Percentiles rank a stretch among this genome's conserved stretches.
phyloP scores from a whole-genome alignment of 2,797 vertebrate genomes.

The Sebastes minor region DNA sequence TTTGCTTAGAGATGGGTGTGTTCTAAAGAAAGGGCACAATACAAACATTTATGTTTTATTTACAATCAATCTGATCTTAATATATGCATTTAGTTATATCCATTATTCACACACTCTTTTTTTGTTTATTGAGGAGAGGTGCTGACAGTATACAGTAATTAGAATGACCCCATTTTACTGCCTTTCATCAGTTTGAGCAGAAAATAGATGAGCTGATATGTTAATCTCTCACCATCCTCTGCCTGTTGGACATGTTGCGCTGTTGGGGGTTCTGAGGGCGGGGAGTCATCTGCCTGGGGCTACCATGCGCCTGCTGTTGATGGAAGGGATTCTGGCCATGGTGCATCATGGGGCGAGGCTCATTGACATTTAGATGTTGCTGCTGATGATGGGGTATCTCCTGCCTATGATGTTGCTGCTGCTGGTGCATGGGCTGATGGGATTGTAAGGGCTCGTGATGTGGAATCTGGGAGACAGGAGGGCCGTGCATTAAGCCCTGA shows the following conservation, averaged over 20 bases:
- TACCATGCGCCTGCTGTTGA: constrained; percentile 85
- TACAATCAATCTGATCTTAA: neutral
- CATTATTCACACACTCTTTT: neutral
- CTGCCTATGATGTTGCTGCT: constrained; percentile 78
- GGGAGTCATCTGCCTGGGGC: constrained; percentile 85
- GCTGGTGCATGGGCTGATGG: constrained; percentile 85
- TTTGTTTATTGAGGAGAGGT: neutral
- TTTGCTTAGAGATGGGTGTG: constrained; percentile 85
- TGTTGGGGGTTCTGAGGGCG: constrained; percentile 85
- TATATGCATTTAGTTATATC: neutral
- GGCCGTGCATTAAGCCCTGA: constrained; percentile 87
- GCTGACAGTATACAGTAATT: neutral
- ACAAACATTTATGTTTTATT: neutral
- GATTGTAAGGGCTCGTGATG: constrained; percentile 80
- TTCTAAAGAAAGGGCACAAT: constrained; percentile 75
- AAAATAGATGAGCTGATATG: constrained; percentile 34
- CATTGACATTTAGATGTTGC: constrained; percentile 71
- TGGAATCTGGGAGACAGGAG: constrained; percentile 86
- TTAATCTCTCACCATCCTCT: constrained; percentile 86
- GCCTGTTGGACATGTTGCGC: constrained; percentile 83
- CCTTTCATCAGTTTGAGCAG: constrained; percentile 1
- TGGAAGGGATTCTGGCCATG: constrained; percentile 90
- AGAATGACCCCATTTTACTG: neutral
- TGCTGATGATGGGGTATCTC: constrained; percentile 83
- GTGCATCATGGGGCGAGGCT: constrained; percentile 89